phyloP scores from a whole-genome alignment of 2,888 invertebrate genomes.

The Deilephila elpenor region DNA sequence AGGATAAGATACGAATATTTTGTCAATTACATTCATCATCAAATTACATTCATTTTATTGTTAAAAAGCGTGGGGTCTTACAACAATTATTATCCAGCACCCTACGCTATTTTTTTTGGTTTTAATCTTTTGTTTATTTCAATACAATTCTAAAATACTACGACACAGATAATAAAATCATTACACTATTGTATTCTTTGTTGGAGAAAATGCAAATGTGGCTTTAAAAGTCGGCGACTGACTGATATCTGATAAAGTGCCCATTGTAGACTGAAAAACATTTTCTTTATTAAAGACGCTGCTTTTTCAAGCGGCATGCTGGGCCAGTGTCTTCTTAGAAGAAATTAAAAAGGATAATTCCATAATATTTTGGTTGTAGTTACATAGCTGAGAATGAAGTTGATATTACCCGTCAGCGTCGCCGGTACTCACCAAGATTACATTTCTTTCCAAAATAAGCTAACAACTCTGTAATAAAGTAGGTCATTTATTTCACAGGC shows the following conservation, averaged over 20 bases:
- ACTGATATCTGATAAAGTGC: slow-evolving; percentile 57
- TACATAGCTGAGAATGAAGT: slow-evolving; percentile 1
- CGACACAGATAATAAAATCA: no score
- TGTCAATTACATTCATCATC: no score
- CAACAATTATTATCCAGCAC: no score
- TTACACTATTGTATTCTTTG: background rate
- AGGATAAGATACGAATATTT: no score
- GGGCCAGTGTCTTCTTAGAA: background rate
- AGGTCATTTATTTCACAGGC: slow-evolving; percentile 68
- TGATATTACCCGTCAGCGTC: slow-evolving; percentile 35
- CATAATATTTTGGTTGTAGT: background rate
- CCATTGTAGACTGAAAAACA: background rate
- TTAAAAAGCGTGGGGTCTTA: no score
- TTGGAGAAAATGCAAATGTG: slow-evolving; percentile 45
- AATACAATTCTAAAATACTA: no score
- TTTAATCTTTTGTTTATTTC: no score
- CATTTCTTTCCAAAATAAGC: slow-evolving; percentile 58
- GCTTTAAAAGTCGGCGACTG: slow-evolving; percentile 51
- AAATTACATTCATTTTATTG: no score
- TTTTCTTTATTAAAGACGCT: background rate
- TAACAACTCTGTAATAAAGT: slow-evolving; percentile 49
- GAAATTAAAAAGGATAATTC: background rate
- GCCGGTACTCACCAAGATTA: slow-evolving; percentile 46
- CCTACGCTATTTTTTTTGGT: no score
- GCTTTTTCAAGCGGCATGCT: background rate